These are phyloP conservation scores for Microdon myrmicae DNA, from an alignment of 2,888 invertebrate genomes.

Conservation along the genomic window DNA sequence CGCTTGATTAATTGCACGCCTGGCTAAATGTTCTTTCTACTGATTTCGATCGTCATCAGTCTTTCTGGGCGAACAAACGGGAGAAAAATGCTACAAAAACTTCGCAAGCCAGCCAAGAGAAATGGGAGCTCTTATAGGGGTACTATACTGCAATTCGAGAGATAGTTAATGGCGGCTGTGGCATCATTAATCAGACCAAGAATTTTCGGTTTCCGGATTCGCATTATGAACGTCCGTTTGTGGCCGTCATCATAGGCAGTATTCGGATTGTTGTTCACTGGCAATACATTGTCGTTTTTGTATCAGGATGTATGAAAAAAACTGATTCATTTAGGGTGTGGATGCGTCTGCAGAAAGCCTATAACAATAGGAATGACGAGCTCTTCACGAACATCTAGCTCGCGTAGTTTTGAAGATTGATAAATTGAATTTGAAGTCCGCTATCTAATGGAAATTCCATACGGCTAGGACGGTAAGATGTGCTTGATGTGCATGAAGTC, in stretches of 20 bases:
- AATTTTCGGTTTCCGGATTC: constrained; percentile 43
- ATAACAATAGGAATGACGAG: no score
- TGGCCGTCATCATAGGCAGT: constrained; percentile 31
- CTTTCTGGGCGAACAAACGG: constrained; percentile 26
- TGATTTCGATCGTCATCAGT: constrained; percentile 52
- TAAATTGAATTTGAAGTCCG: no score
- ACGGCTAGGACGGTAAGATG: no score
- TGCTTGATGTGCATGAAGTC: no score
- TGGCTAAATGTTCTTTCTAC: constrained; percentile 50
- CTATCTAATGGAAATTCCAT: no score
- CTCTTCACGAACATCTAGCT: no score
- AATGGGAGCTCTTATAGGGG: constrained; percentile 18
- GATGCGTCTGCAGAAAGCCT: no score
- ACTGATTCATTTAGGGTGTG: no score
- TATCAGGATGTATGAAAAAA: no score
- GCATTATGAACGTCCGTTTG: constrained; percentile 29
- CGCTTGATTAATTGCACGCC: constrained; percentile 51
- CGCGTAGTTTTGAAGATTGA: no score
- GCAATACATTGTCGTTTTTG: no score
- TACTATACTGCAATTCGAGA: constrained; percentile 32
- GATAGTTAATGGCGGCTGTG: constrained; percentile 45
- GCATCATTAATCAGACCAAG: constrained; percentile 50
- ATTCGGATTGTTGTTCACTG: constrained; percentile 1
- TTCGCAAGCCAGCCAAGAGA: constrained; percentile 25
- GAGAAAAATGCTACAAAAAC: constrained; percentile 8